A percentile compares a stretch with the other conserved stretches of the same genome.
Conservation (phyloP, 1,140 invertebrate species). For the Leptopilina boulardi region DNA sequence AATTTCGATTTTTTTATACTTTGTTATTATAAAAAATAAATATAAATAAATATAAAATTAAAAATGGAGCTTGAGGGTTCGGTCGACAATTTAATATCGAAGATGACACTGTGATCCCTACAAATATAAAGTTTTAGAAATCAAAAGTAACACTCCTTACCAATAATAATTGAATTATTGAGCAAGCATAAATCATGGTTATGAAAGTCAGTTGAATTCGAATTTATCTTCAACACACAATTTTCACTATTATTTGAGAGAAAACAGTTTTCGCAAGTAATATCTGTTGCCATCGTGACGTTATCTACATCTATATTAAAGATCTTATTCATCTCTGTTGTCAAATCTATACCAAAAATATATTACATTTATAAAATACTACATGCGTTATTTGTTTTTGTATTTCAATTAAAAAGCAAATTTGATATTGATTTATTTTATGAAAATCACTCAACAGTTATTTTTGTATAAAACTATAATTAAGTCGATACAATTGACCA, state of each 20-base stretch:
- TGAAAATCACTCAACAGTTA: neutral
- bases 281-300: neutral
- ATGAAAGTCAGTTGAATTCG: neutral
- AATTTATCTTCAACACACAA: neutral
- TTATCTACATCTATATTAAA: neutral
- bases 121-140: neutral
- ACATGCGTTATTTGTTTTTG: neutral
- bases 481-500: neutral
- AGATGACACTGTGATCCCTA: too few relatives aligned
- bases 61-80: too few relatives aligned
- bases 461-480: neutral
- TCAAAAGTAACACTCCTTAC: neutral
- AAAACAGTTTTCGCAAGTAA: neutral
- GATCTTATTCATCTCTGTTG: neutral
- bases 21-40: too few relatives aligned
- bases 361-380: conserved; percentile 6
- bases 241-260: neutral
- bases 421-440: neutral
- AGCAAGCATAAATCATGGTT: neutral
- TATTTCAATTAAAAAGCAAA: neutral
- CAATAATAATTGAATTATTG: neutral
- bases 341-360: neutral
- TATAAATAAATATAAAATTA: too few relatives aligned
- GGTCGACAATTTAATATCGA: too few relatives aligned
- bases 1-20: too few relatives aligned